Evolutionary conservation across 2,888 invertebrate genomes (phyloP), one percentile per base, ranked within the genome.

Genomic region (Oscheius sp.): DNA sequence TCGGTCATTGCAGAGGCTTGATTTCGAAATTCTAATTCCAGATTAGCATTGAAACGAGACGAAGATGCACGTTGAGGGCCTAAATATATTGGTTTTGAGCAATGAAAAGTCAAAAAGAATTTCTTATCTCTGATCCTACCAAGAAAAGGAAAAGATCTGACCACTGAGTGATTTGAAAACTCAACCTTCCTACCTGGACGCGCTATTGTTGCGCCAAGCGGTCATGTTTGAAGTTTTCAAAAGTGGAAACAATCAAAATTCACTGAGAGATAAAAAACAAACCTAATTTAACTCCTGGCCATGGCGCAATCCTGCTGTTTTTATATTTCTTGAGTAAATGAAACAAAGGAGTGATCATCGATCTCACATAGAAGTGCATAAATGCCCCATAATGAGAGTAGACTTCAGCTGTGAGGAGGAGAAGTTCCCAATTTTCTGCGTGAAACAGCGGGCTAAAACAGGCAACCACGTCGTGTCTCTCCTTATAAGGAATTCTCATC

Each of bases 1-100:
- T 83, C 83, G 17, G 83, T 83, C 78, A 84, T 84, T 0, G 83
- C 82, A 6, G 76, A 75, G 8, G 83, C 83, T 64, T 83, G 83
- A 74, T 83, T 83, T 57, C 83, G 42, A 70, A 82, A 83, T 46
- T 83, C 83, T n/a, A 83, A 61, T 58, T 83, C 82, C 6, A 70
- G 55, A 63, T 84, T 83, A 4, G 83, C 82, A 52, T 82, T 76
- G 57, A 79, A 82, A 29, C 61, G 73, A 3, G 74, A 63, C 10
- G 70, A 46, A 6, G 73, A 52, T 1, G 76, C 77, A 25, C 75
- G 69, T 0, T 75, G 34, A 1, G 39, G 10, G 3, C 68, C 68
- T 68, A 27, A 34, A 25, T 12, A 52, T 25, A 4, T 20, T n/a
- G 15, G 12, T 48, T 23, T 15, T 25, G 15, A 17, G 25, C 20